phyloP scores from a whole-genome alignment of 2,888 invertebrate species.

The Epistrophe eligans region DNA sequence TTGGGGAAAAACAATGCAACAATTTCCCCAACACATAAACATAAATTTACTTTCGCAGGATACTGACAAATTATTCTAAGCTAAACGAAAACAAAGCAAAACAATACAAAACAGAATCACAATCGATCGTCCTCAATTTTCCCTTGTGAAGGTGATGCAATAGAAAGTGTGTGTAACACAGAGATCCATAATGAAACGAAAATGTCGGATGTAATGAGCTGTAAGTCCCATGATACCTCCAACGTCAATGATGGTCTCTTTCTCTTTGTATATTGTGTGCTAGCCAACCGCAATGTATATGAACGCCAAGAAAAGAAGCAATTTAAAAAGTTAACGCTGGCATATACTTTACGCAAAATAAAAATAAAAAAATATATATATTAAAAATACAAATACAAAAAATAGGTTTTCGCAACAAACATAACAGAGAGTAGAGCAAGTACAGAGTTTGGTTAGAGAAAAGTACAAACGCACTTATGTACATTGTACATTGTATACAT shows the following conservation, averaged over 20 bases:
- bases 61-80: neutral
- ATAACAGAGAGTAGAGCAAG: conserved; percentile 13
- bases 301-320: conserved; percentile 45
- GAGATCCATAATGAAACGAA: conserved; percentile 41
- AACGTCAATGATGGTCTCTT: conserved; percentile 31
- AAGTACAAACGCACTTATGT: conserved; percentile 29
- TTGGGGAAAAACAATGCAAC: neutral
- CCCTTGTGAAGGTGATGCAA: conserved; percentile 33
- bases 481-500: neutral
- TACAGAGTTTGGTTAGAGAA: neutral
- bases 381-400: conserved; percentile 14
- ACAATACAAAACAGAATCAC: conserved; percentile 7
- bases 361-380: conserved; percentile 18
- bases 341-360: conserved; percentile 36
- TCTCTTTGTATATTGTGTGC: conserved; percentile 23
- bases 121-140: conserved; percentile 36
- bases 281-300: conserved; percentile 37
- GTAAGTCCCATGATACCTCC: conserved; percentile 51
- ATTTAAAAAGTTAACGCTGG: conserved; percentile 39
- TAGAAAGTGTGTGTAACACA: conserved; percentile 31
- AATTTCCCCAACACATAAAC: neutral
- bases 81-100: neutral
- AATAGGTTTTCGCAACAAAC: conserved; percentile 5
- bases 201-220: conserved; percentile 50
- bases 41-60: neutral